Evolutionary conservation across 2,797 vertebrate genomes (phyloP), one percentile per base, ranked within the genome.

Genomic region (Bradypodion pumilum): DNA sequence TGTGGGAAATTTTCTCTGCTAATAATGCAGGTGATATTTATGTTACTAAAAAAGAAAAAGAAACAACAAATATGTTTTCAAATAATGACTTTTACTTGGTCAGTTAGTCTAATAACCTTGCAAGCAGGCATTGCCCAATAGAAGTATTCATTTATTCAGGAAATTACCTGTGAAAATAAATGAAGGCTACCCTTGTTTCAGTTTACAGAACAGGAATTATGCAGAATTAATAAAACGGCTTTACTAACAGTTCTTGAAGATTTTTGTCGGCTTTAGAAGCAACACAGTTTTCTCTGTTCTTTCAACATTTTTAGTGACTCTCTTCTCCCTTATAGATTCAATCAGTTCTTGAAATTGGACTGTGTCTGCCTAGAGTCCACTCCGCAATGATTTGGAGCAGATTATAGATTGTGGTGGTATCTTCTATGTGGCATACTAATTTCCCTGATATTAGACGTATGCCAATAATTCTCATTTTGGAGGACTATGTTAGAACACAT

Each of bases 21-120:
- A 63, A 29, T 10, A 63, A 29, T 29, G 29, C 12, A 63, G 62
- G 3, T 63, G 62, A 9, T 63, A 27, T 12, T 63, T 29, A 27
- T 63, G 27, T 49, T 49, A 49, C 13, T 49, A n/a, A n/a, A 63
- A 63, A 62, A 25, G 60, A 23, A 7, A 19, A 69, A 69, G 35
- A 35, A 69, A 2, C 35, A 69, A 32, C 15, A 69, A 23, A 40
- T 15, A 69, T 8, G 32, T 37, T 63, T n/a, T 35, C 19, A 49
- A 49, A 49, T 44, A 69, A 42, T 76, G 27, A 42, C 49, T 69
- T 83, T n/a, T 42, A 49, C 19, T 8, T 75, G 37, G 49, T 69
- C 74, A 74, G 10, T 40, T 81, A 60, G 42, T n/a, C 35, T 35
- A 83, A 83, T 42, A 76, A 83, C 32, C 49, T 59, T 69, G 9